Conservation (phyloP, 2,113 vertebrate genomes). For the Chionomys nivalis region DNA sequence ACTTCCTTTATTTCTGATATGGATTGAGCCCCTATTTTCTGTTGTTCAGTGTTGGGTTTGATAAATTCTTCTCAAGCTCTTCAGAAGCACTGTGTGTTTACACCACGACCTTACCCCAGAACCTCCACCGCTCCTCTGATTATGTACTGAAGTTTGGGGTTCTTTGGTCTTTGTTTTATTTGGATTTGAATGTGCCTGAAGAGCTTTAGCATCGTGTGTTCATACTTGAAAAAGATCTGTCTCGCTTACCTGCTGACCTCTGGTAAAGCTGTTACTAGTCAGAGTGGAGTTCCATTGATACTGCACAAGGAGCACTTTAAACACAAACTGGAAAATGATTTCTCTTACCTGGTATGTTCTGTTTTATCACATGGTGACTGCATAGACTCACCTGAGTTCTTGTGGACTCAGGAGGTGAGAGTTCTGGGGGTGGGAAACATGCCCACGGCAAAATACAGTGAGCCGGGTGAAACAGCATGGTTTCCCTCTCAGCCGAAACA, state of each 20-base stretch:
- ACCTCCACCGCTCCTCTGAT: background rate
- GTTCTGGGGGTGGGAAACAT: constrained; percentile 23
- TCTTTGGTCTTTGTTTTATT: constrained; percentile 18
- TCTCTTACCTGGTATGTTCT: constrained; percentile 50
- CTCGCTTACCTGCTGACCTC: constrained; percentile 45
- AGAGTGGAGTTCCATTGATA: constrained; percentile 58
- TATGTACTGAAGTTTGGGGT: background rate
- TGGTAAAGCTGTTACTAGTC: constrained; percentile 22
- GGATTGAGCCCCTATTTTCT: background rate
- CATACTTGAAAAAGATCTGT: constrained; percentile 61
- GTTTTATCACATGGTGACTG: background rate
- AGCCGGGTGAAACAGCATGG: background rate
- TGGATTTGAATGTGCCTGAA: constrained; percentile 69
- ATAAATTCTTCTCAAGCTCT: background rate
- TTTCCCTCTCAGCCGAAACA: background rate
- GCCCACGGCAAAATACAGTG: background rate
- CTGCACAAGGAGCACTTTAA: constrained; percentile 77
- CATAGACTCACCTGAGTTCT: constrained; percentile 42
- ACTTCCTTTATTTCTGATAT: constrained; percentile 49
- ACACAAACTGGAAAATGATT: constrained; percentile 71
- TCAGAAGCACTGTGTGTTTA: constrained; percentile 55
- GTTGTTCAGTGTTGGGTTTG: constrained; percentile 54
- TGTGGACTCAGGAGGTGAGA: background rate
- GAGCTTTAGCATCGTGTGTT: constrained; percentile 62
- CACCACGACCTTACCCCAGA: background rate